Conservation (phyloP, 2,113 vertebrate species). For the Odocoileus hemionus region DNA sequence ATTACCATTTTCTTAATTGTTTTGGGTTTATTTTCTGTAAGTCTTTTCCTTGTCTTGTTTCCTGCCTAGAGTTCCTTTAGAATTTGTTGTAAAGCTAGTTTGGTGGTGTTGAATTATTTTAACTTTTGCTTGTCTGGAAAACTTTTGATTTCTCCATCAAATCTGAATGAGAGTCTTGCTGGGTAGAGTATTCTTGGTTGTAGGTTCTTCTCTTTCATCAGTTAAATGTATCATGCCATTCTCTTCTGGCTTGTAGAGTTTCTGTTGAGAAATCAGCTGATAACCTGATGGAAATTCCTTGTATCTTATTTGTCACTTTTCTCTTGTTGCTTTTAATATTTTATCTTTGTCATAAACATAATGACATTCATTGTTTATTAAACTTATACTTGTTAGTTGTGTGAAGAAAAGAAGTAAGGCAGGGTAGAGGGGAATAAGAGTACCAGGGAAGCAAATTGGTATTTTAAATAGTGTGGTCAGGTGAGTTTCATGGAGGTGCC, state of each 20-base stretch:
- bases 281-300: not conserved
- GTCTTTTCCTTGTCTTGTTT: not conserved
- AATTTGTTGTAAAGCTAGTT: not conserved
- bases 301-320: not conserved
- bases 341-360: not conserved
- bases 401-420: not conserved
- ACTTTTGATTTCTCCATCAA: not conserved
- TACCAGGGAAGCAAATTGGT: not conserved
- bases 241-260: not conserved
- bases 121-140: not conserved
- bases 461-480: not conserved
- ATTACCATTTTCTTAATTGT: not conserved
- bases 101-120: not conserved
- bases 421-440: not conserved
- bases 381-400: not conserved
- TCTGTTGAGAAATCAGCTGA: not conserved
- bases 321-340: not conserved
- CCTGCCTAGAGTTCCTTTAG: not conserved
- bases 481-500: not conserved
- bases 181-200: not conserved
- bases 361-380: not conserved
- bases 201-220: not conserved
- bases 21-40: not conserved
- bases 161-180: not conserved
- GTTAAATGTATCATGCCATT: not conserved